phyloP scores from a whole-genome alignment of 2,113 vertebrate species.

The Toxostoma redivivum region DNA sequence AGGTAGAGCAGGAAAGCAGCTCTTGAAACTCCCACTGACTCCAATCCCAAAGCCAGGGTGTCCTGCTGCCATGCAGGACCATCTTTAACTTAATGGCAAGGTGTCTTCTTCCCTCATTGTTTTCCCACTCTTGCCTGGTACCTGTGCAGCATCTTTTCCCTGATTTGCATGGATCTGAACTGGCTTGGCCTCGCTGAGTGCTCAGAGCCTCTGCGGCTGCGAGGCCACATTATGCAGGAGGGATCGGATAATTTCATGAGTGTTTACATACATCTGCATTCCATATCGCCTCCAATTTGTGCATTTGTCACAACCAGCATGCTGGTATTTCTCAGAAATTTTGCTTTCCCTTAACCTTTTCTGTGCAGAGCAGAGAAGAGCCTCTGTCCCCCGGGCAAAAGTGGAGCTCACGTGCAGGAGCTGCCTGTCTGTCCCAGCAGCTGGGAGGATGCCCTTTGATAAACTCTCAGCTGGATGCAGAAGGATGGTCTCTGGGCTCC shows the following conservation, averaged over 20 bases:
- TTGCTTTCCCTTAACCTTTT: constrained; percentile 42
- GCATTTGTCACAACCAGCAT: constrained; percentile 56
- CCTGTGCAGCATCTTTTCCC: background rate
- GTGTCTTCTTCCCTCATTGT: background rate
- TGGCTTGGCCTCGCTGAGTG: background rate
- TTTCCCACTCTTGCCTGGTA: background rate
- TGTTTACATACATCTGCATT: constrained; percentile 69
- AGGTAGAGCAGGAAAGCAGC: background rate
- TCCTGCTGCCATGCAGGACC: background rate
- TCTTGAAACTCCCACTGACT: background rate
- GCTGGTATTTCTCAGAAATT: constrained; percentile 37
- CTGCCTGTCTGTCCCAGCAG: background rate
- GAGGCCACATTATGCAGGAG: constrained; percentile 10
- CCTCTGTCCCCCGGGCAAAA: background rate
- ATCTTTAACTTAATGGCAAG: background rate
- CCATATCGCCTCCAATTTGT: constrained; percentile 36
- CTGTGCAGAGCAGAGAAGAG: background rate
- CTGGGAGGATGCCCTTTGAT: background rate
- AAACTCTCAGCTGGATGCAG: background rate
- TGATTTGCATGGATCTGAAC: background rate
- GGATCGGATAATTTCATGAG: constrained; percentile 38
- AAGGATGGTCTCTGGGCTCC: background rate
- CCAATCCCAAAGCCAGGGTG: background rate
- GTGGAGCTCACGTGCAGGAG: background rate
- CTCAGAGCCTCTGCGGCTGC: background rate